phyloP scores from a whole-genome alignment of 2,888 invertebrate species.

The Tachystola acroxantha region DNA sequence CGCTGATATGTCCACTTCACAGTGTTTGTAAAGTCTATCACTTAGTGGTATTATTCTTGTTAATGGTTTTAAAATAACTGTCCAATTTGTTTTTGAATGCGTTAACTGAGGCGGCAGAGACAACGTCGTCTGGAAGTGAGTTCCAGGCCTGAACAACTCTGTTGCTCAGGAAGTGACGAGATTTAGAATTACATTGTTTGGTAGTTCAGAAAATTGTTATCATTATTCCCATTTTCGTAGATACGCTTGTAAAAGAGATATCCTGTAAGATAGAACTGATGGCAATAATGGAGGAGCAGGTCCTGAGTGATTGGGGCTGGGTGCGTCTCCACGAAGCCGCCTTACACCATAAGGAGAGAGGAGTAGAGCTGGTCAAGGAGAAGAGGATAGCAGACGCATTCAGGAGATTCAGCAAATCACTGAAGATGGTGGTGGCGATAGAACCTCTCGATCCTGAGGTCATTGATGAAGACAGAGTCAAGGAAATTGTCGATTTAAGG shows the following conservation, averaged over 20 bases:
- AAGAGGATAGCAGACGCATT: conserved; percentile 83
- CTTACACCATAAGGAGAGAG: conserved; percentile 73
- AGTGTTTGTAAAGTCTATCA: no score
- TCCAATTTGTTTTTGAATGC: no score
- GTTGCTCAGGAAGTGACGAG: no score
- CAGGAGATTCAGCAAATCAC: conserved; percentile 82
- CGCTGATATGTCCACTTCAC: no score
- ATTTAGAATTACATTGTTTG: no score
- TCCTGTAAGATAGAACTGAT: conserved; percentile 57
- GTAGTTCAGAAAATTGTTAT: no score
- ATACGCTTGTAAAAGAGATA: conserved; percentile 44
- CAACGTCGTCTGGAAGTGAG: no score
- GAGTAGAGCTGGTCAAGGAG: conserved; percentile 81
- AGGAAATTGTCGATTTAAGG: conserved; percentile 76
- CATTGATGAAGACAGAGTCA: conserved; percentile 63
- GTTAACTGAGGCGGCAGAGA: no score
- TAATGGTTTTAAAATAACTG: no score
- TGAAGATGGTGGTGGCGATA: conserved; percentile 82
- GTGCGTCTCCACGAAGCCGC: conserved; percentile 71
- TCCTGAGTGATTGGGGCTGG: conserved; percentile 78
- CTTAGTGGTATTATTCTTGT: no score
- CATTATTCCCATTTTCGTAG: no score
- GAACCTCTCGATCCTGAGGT: conserved; percentile 79
- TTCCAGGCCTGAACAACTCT: no score
- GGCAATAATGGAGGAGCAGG: conserved; percentile 61